phyloP scores from a whole-genome alignment of 2,888 invertebrate genomes.

The Thelaira solivaga region DNA sequence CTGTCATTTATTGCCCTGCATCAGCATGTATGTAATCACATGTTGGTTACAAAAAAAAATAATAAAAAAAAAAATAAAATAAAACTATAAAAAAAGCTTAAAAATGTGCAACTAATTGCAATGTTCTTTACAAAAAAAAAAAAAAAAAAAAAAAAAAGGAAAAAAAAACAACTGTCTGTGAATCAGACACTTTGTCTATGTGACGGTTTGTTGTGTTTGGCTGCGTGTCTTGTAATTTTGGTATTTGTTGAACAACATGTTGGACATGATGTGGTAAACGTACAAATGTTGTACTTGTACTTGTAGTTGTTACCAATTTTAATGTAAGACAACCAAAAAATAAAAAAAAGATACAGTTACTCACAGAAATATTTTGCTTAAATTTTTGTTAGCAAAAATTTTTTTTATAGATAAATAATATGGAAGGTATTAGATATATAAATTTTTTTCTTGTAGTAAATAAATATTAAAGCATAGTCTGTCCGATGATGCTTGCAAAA shows the following conservation, averaged over 20 bases:
- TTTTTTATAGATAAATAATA: too few species aligned
- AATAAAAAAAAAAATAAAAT: conserved; percentile 8
- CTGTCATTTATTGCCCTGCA: conserved; percentile 59
- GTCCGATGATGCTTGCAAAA: too few species aligned
- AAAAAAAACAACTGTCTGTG: conserved; percentile 2
- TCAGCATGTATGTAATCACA: conserved; percentile 52
- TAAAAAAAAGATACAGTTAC: too few species aligned
- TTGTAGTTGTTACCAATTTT: conserved; percentile 52
- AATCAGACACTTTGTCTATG: neutral
- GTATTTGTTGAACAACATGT: conserved; percentile 41
- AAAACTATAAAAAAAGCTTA: too few species aligned
- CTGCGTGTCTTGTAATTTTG: conserved; percentile 69
- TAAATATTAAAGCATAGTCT: too few species aligned
- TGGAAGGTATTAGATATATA: too few species aligned
- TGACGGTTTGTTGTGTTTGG: neutral
- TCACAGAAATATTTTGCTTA: too few species aligned
- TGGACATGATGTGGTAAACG: conserved; percentile 67
- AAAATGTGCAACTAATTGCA: conserved; percentile 57
- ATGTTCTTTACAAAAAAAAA: conserved; percentile 44
- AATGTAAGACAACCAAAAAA: conserved; percentile 55
- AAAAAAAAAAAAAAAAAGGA: too few species aligned
- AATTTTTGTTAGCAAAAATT: too few species aligned
- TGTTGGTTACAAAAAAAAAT: neutral
- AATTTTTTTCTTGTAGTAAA: too few species aligned
- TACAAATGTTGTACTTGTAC: conserved; percentile 62